Percentiles rank a stretch among this genome's conserved stretches.
Evolutionary conservation across 2,888 invertebrate genomes (phyloP).

Genomic region (Micropterix aruncella): DNA sequence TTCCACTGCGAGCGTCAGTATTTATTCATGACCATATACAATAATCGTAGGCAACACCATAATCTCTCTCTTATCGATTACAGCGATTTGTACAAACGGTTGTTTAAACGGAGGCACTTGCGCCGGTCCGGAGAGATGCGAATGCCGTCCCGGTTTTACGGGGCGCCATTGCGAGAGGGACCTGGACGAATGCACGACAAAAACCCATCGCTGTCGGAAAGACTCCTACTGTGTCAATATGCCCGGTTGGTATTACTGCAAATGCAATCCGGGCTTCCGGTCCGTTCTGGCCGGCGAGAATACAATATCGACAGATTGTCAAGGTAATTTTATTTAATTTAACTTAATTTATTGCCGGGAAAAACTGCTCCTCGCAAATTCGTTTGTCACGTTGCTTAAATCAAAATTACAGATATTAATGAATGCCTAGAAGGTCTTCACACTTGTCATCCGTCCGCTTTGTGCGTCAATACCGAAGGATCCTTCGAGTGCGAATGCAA

Average conservation of each 20-base stretch:
- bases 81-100: conserved; percentile 66
- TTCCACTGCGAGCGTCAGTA: conserved; percentile 65
- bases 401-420: conserved; percentile 67
- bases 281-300: conserved; percentile 37
- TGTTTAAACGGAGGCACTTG: conserved; percentile 79
- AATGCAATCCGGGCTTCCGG: conserved; percentile 67
- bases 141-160: conserved; percentile 68
- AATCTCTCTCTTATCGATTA: neutral
- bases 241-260: conserved; percentile 84
- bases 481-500: conserved; percentile 66
- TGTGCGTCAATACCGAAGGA: conserved; percentile 69
- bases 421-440: conserved; percentile 66
- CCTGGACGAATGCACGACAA: conserved; percentile 69
- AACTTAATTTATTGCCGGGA: neutral
- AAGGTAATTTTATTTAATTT: conserved; percentile 32
- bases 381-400: no score
- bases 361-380: neutral
- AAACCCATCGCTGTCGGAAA: conserved; percentile 56
- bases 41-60: neutral
- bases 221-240: conserved; percentile 74
- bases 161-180: conserved; percentile 77
- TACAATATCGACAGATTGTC: conserved; percentile 43
- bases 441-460: conserved; percentile 66
- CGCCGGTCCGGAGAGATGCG: conserved; percentile 60
- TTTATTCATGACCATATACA: neutral